A percentile compares a stretch with the other conserved stretches of the same genome.
These are phyloP conservation scores for Gambusia affinis DNA, from an alignment of 2,113 vertebrate genomes.

Conservation along the genomic window DNA sequence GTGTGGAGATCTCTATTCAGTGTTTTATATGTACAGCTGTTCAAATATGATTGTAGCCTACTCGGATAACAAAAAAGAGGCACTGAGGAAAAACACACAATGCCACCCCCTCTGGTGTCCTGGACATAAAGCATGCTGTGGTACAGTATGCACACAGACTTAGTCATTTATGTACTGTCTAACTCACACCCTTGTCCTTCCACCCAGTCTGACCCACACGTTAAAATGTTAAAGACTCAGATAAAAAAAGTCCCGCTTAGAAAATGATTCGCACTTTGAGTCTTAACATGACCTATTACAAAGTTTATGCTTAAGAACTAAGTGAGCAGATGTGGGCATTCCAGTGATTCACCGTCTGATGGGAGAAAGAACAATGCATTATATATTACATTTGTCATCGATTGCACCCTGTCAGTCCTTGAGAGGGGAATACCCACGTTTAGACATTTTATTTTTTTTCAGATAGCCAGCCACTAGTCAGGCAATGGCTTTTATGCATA, in stretches of 20 bases:
- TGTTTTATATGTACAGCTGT: slow-evolving; percentile 74
- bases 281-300: slow-evolving; percentile 50
- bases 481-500: slow-evolving; percentile 1
- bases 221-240: slow-evolving; percentile 30
- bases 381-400: slow-evolving; percentile 11
- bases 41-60: slow-evolving; percentile 75
- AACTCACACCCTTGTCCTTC: slow-evolving; percentile 24
- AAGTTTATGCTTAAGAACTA: slow-evolving; percentile 36
- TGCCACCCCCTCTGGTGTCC: slow-evolving; percentile 10
- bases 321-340: slow-evolving; percentile 49
- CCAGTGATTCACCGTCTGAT: slow-evolving; percentile 63
- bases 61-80: slow-evolving; percentile 51
- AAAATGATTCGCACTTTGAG: slow-evolving; percentile 55
- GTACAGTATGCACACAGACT: slow-evolving; percentile 13
- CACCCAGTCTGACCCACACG: slow-evolving; percentile 40
- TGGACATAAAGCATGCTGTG: slow-evolving; percentile 20
- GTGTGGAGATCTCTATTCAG: slow-evolving; percentile 38
- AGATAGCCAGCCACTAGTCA: background rate
- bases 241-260: slow-evolving; percentile 45
- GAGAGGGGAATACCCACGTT: slow-evolving; percentile 47
- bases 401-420: slow-evolving; percentile 22
- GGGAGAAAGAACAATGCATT: slow-evolving; percentile 18
- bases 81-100: slow-evolving; percentile 57
- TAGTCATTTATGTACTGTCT: slow-evolving; percentile 23
- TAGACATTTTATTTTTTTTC: slow-evolving; percentile 1